Evolutionary conservation across 2,888 invertebrate species (phyloP).

Genomic region (Desoria tigrina): DNA sequence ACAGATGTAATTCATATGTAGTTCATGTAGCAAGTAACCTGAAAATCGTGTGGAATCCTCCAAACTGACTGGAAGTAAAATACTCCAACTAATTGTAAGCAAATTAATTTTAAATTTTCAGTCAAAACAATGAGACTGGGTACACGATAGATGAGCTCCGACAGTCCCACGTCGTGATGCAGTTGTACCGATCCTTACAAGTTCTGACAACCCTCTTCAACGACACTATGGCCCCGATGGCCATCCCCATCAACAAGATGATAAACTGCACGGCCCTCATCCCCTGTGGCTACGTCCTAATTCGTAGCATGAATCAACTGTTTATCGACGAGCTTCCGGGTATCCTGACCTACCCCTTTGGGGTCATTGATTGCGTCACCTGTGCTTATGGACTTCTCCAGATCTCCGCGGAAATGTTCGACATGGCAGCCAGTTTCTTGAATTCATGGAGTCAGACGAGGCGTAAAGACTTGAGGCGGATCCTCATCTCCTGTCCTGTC

Average conservation of each 20-base stretch:
- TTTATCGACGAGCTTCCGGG: conserved; percentile 43
- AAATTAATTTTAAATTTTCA: neutral
- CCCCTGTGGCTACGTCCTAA: conserved; percentile 31
- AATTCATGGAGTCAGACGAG: conserved; percentile 36
- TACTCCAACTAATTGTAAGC: neutral
- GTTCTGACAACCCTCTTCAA: conserved; percentile 31
- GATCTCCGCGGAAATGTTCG: conserved; percentile 29
- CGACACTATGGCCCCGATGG: conserved; percentile 31
- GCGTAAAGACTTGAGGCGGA: conserved; percentile 24
- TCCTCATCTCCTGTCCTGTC: conserved; percentile 29
- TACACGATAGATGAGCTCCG: conserved; percentile 27
- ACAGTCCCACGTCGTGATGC: conserved; percentile 16
- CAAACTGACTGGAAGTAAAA: neutral
- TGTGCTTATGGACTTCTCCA: conserved; percentile 15
- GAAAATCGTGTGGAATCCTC: no score
- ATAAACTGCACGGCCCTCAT: conserved; percentile 25
- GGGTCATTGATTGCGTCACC: conserved; percentile 28
- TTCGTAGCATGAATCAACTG: conserved; percentile 31
- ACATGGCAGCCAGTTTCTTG: conserved; percentile 26
- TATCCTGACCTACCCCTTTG: conserved; percentile 31
- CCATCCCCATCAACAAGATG: conserved; percentile 26
- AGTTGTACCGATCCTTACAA: conserved; percentile 31
- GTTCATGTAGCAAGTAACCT: no score
- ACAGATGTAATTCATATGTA: no score
- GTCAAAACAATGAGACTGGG: conserved; percentile 29